These are phyloP conservation scores for Cecidostiba fungosa DNA, from an alignment of 2,888 invertebrate genomes.

Conservation along the genomic window DNA sequence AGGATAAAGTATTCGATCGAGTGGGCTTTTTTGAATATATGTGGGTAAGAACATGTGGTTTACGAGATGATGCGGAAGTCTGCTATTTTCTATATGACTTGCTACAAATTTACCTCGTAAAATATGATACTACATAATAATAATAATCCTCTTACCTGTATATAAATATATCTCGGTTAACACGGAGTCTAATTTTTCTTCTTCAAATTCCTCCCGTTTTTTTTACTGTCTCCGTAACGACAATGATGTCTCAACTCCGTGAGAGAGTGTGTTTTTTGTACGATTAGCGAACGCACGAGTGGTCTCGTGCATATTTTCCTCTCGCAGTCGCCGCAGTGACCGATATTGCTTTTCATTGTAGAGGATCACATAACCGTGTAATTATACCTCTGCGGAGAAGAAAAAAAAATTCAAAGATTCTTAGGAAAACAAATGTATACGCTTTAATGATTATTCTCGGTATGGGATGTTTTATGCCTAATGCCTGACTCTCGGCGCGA, in stretches of 20 bases:
- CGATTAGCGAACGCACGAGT: background rate
- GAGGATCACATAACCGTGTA: background rate
- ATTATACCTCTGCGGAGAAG: background rate
- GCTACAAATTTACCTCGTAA: conserved; percentile 3
- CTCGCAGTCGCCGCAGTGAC: background rate
- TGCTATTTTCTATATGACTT: background rate
- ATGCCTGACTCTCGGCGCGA: background rate
- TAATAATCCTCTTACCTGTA: background rate
- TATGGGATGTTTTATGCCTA: background rate
- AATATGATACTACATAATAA: background rate
- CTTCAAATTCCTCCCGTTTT: background rate
- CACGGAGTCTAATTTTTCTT: background rate
- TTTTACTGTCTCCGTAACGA: conserved; percentile 1
- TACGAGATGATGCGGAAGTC: conserved; percentile 22
- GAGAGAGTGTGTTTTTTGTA: conserved; percentile 1
- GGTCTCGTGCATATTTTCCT: conserved; percentile 3
- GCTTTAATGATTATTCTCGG: background rate
- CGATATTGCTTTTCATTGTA: conserved; percentile 1
- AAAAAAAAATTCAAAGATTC: background rate
- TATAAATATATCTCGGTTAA: background rate
- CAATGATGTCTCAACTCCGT: conserved; percentile 2
- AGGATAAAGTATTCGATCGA: background rate
- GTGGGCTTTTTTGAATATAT: background rate
- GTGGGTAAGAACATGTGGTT: background rate
- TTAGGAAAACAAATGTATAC: background rate